These are phyloP conservation scores for Eidolon dupreanum DNA, from an alignment of 2,797 vertebrate genomes.

Conservation along the genomic window DNA sequence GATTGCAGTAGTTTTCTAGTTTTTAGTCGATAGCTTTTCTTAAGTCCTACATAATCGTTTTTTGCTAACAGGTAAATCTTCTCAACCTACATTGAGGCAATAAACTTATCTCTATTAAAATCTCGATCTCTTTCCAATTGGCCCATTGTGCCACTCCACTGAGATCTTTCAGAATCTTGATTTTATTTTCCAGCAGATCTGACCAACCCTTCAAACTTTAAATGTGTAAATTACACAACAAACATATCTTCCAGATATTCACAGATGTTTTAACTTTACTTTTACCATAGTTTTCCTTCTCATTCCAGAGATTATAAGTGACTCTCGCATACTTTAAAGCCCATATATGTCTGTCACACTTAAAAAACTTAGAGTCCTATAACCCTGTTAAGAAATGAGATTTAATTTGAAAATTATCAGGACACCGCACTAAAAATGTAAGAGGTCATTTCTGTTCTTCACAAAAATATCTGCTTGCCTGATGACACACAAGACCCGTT, in stretches of 20 bases:
- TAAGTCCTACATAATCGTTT: slow-evolving; percentile 6
- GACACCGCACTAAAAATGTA: not conserved
- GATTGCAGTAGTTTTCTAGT: not conserved
- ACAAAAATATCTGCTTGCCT: not conserved
- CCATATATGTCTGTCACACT: not conserved
- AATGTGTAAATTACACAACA: not conserved
- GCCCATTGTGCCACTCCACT: not conserved
- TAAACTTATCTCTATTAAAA: not conserved
- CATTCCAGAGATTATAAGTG: not conserved
- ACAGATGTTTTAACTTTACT: not conserved
- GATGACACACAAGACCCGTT: not conserved
- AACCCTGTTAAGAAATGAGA: not conserved
- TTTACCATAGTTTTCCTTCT: slow-evolving; percentile 14
- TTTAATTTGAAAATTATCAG: slow-evolving; percentile 7
- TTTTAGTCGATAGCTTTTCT: not conserved
- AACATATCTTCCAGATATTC: slow-evolving; percentile 31
- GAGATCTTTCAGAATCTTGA: slow-evolving; percentile 13
- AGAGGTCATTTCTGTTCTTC: not conserved
- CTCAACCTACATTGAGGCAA: not conserved
- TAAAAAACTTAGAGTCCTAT: not conserved
- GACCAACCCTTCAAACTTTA: slow-evolving; percentile 17
- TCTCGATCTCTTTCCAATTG: slow-evolving; percentile 32
- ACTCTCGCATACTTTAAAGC: not conserved
- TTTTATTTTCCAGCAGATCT: not conserved
- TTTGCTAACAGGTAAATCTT: slow-evolving; percentile 22